These are phyloP conservation scores for Oncorhynchus keta DNA, from an alignment of 2,113 vertebrate species.

Conservation along the genomic window DNA sequence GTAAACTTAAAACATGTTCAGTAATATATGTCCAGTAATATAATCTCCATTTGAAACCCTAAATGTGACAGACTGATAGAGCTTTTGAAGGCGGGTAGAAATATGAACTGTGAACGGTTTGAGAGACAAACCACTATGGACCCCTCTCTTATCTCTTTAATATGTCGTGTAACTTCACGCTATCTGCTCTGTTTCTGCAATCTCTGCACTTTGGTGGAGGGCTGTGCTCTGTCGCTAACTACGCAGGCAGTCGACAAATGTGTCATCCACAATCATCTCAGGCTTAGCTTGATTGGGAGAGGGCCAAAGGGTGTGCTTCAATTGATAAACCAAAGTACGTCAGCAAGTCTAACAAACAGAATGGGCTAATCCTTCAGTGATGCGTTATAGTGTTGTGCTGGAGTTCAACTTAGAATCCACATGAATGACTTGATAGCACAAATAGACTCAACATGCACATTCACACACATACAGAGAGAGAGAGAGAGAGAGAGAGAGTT, in stretches of 20 bases:
- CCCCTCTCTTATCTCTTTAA: constrained; percentile 45
- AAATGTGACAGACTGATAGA: too few relatives aligned
- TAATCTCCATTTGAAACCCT: too few relatives aligned
- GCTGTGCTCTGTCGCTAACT: constrained; percentile 41
- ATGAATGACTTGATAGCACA: background rate
- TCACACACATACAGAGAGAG: background rate
- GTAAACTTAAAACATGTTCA: too few relatives aligned
- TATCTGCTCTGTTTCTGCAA: constrained; percentile 43
- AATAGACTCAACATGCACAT: constrained; percentile 13
- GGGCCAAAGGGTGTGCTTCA: constrained; percentile 4
- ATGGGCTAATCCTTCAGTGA: constrained; percentile 1
- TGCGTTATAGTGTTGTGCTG: background rate
- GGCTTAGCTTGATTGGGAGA: constrained; percentile 15
- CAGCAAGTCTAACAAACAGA: background rate
- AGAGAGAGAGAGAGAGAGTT: background rate
- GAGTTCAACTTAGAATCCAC: background rate
- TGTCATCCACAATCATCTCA: constrained; percentile 54
- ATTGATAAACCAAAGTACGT: background rate
- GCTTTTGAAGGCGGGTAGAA: too few relatives aligned
- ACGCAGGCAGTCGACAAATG: constrained; percentile 42
- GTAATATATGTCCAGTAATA: too few relatives aligned
- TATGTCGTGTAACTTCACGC: constrained; percentile 41
- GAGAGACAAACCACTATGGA: constrained; percentile 50
- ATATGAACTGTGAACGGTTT: constrained; percentile 20
- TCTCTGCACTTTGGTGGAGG: constrained; percentile 39